These are phyloP conservation scores for Drosophila tani DNA, from an alignment of 1,140 invertebrate species.

Conservation along the genomic window DNA sequence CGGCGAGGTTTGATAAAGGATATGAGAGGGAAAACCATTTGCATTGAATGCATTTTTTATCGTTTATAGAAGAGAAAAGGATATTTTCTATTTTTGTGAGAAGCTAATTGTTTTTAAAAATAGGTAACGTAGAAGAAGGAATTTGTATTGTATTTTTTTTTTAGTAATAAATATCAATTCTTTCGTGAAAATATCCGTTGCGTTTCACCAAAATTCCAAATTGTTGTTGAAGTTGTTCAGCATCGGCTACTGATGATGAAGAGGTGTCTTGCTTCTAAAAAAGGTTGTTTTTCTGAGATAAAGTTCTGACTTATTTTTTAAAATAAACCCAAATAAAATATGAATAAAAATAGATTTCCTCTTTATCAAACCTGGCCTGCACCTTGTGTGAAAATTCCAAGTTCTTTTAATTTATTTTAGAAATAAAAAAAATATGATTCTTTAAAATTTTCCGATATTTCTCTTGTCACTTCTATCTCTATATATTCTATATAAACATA, in stretches of 20 bases:
- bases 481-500: slow-evolving; percentile 34
- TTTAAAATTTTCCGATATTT: slow-evolving; percentile 14
- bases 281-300: too few species aligned
- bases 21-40: slow-evolving; percentile 24
- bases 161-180: too few species aligned
- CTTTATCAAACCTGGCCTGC: slow-evolving; percentile 35
- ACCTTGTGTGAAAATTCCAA: slow-evolving; percentile 2
- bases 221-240: background rate
- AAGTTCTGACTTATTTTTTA: too few species aligned
- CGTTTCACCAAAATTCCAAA: too few species aligned
- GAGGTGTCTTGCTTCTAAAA: background rate
- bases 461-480: slow-evolving; percentile 42
- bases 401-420: slow-evolving; percentile 21
- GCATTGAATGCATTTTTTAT: slow-evolving; percentile 22
- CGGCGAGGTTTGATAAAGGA: slow-evolving; percentile 48
- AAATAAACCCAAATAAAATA: background rate
- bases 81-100: background rate
- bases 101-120: background rate
- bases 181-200: too few species aligned
- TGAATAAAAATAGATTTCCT: background rate
- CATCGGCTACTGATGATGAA: background rate
- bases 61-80: background rate
- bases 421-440: slow-evolving; percentile 15
- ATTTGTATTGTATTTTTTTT: too few species aligned
- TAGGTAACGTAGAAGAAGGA: background rate